phyloP scores from a whole-genome alignment of 2,888 invertebrate species.

The Pandemis corylana region DNA sequence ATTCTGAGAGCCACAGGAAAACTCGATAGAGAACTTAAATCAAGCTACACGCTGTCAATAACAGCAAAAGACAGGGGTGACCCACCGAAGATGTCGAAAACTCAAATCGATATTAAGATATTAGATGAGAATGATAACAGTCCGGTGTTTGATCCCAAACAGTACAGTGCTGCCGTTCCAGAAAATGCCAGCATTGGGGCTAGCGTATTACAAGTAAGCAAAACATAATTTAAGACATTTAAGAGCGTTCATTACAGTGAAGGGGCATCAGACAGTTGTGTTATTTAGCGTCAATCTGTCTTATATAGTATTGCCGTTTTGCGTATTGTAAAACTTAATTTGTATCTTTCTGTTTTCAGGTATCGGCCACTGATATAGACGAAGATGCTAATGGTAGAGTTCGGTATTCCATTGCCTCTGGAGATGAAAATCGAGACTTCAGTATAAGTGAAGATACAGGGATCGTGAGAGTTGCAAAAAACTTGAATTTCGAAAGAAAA shows the following conservation, averaged over 20 bases:
- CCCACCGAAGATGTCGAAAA: constrained; percentile 89
- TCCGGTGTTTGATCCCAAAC: constrained; percentile 94
- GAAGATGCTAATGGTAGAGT: constrained; percentile 96
- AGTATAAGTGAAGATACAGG: constrained; percentile 97
- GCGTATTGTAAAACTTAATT: constrained; percentile 12
- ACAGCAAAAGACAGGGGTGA: constrained; percentile 96
- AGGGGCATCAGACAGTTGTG: no score
- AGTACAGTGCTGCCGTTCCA: constrained; percentile 95
- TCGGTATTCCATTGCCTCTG: constrained; percentile 94
- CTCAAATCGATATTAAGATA: constrained; percentile 89
- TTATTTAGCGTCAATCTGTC: no score
- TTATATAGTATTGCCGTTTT: background rate
- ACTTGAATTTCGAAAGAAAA: constrained; percentile 96
- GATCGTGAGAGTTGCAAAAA: constrained; percentile 95
- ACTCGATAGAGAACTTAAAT: constrained; percentile 92
- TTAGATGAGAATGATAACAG: constrained; percentile 96
- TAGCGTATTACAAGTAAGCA: constrained; percentile 91
- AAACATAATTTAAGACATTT: background rate
- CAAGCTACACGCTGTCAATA: constrained; percentile 90
- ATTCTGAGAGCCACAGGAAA: constrained; percentile 93
- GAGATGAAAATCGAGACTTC: constrained; percentile 96
- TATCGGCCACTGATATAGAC: constrained; percentile 95
- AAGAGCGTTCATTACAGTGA: background rate
- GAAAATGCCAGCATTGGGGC: constrained; percentile 98
- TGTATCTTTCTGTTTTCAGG: constrained; percentile 75